Evolutionary conservation across 2,797 vertebrate genomes (phyloP).

Genomic region (Scomberomorus guttatus): DNA sequence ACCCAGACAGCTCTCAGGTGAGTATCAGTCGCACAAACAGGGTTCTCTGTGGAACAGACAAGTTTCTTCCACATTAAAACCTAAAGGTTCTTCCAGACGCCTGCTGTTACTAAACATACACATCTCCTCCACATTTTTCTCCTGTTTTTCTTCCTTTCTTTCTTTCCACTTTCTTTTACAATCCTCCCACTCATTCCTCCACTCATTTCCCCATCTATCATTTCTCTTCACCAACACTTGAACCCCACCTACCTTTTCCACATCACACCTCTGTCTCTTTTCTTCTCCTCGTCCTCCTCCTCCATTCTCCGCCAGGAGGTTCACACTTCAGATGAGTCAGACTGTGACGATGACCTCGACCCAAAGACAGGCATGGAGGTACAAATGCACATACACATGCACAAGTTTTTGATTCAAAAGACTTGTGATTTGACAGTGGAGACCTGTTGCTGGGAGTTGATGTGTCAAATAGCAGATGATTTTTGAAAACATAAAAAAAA

Average conservation of each 20-base stretch:
- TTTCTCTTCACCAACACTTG: neutral
- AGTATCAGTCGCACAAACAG: slow-evolving; percentile 6
- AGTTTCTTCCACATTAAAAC: neutral
- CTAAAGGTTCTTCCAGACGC: neutral
- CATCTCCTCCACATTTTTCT: neutral
- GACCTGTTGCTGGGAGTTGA: neutral
- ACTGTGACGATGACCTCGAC: slow-evolving; percentile 98
- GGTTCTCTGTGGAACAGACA: neutral
- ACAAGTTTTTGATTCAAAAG: neutral
- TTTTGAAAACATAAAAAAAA: too few species aligned
- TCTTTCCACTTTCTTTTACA: neutral
- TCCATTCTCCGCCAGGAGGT: slow-evolving; percentile 87
- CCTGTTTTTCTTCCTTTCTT: neutral
- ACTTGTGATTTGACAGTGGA: neutral
- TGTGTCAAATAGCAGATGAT: neutral
- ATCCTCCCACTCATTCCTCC: neutral
- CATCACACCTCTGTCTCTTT: neutral
- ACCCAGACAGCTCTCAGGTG: slow-evolving; percentile 7
- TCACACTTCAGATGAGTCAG: slow-evolving; percentile 98
- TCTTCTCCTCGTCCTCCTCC: neutral
- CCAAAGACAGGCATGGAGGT: slow-evolving; percentile 99
- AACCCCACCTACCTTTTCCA: neutral
- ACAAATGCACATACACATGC: slow-evolving; percentile 61
- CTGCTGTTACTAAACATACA: neutral
- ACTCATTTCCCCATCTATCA: neutral